A percentile compares a stretch with the other conserved stretches of the same genome.
Conservation (phyloP, 2,797 vertebrate species). For the Dendrocincla fuliginosa region DNA sequence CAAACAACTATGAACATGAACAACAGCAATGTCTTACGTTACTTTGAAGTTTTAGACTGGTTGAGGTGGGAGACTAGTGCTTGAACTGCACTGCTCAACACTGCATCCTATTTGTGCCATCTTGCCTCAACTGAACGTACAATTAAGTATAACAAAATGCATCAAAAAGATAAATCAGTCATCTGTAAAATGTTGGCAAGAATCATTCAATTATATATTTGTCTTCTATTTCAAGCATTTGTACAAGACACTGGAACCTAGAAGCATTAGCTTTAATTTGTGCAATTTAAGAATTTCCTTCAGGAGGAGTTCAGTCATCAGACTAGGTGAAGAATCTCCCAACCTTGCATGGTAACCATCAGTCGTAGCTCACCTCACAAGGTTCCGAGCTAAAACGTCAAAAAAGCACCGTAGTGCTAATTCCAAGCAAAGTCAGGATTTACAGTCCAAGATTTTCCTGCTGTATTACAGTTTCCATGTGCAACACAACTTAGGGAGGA, state of each 20-base stretch:
- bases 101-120: not conserved
- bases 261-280: constrained; percentile 31
- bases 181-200: constrained; percentile 18
- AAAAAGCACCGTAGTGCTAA: constrained; percentile 75
- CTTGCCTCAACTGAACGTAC: not conserved
- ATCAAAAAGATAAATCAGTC: constrained; percentile 19
- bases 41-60: not conserved
- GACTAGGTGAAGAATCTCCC: constrained; percentile 41
- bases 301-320: constrained; percentile 24
- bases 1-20: not conserved
- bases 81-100: not conserved
- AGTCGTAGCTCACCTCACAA: constrained; percentile 77
- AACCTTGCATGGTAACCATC: constrained; percentile 78
- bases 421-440: constrained; percentile 70
- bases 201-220: not conserved
- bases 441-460: constrained; percentile 75
- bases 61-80: not conserved
- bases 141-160: constrained; percentile 27
- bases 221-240: constrained; percentile 1
- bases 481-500: not conserved
- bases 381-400: constrained; percentile 88
- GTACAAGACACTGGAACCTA: constrained; percentile 19
- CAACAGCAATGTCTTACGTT: not conserved
- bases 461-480: constrained; percentile 81
- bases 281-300: constrained; percentile 43